Percentiles rank a stretch among this genome's conserved stretches.
phyloP scores from a whole-genome alignment of 2,888 invertebrate genomes.

The Apodemia mormo region DNA sequence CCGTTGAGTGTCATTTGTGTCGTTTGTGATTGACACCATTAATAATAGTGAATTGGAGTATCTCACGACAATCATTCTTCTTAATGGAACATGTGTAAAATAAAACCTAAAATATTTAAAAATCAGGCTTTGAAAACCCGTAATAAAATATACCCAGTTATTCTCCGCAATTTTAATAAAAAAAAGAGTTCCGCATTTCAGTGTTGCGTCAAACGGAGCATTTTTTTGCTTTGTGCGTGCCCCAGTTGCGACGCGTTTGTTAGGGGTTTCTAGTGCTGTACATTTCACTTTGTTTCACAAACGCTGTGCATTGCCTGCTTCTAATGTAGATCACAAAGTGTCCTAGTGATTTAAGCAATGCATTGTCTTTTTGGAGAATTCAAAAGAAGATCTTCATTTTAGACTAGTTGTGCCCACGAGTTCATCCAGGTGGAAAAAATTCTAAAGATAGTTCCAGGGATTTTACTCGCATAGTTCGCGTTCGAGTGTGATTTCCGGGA shows the following conservation, averaged over 20 bases:
- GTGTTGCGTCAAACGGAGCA: constrained; percentile 30
- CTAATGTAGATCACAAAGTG: constrained; percentile 16
- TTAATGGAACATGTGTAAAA: no score
- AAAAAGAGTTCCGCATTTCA: constrained; percentile 2
- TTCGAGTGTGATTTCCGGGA: no score
- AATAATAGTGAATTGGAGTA: no score
- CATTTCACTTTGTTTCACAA: constrained; percentile 32
- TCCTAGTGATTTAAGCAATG: neutral
- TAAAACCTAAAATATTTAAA: no score
- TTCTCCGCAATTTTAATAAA: neutral
- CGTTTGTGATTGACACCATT: no score
- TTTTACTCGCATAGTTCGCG: no score
- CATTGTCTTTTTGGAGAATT: constrained; percentile 9
- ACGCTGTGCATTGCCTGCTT: constrained; percentile 20
- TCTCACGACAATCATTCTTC: no score
- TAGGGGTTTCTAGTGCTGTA: constrained; percentile 31
- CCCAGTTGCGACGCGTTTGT: constrained; percentile 38
- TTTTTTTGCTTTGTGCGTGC: constrained; percentile 36
- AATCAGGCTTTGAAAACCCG: neutral
- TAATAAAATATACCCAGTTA: neutral
- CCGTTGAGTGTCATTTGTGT: no score
- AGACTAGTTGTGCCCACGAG: no score
- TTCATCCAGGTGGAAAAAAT: no score
- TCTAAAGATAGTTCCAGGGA: no score
- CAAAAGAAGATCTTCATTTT: neutral